These are phyloP conservation scores for Calidris pugnax DNA, from an alignment of 2,113 vertebrate species.

Conservation along the genomic window DNA sequence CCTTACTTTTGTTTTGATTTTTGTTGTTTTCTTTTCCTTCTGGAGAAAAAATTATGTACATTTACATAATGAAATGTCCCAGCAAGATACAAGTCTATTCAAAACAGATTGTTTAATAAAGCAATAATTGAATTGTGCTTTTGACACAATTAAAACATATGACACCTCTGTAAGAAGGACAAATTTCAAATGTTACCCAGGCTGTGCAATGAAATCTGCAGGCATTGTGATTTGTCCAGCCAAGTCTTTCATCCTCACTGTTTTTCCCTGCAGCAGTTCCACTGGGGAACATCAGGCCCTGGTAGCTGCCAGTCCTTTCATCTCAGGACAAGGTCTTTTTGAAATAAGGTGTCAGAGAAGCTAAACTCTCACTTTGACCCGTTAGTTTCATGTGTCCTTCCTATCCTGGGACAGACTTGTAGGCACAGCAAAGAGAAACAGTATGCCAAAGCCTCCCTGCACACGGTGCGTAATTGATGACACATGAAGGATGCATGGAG, in stretches of 20 bases:
- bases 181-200: background rate
- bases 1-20: background rate
- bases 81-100: background rate
- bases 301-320: background rate
- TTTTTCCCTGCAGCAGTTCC: background rate
- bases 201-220: background rate
- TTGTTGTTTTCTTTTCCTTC: background rate
- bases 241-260: background rate
- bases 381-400: background rate
- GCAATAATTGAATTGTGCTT: background rate
- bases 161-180: background rate
- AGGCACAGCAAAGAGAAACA: background rate
- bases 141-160: background rate
- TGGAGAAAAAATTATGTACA: background rate
- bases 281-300: background rate
- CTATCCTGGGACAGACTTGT: background rate
- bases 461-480: rapidly evolving
- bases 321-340: background rate
- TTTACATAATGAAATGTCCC: background rate
- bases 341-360: background rate
- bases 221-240: background rate
- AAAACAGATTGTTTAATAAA: background rate
- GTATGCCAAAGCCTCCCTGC: background rate
- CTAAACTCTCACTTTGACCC: background rate
- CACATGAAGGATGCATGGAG: background rate